Conservation (phyloP, 2,888 invertebrate genomes). For the Euspilapteryx auroguttella region DNA sequence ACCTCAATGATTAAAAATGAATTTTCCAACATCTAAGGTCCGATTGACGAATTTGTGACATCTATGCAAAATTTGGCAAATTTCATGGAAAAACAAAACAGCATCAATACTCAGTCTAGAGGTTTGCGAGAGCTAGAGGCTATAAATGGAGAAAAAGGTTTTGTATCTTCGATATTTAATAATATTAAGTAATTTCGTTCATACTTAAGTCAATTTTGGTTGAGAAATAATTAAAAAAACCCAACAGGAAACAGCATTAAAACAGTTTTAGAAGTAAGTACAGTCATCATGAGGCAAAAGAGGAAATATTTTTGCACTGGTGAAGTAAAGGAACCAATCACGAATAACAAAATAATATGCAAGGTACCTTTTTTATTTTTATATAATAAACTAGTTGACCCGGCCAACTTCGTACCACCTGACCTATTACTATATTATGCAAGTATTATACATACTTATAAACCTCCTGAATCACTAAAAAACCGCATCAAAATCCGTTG, state of each 20-base stretch:
- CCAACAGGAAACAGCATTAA: conserved; percentile 51
- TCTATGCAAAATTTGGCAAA: conserved; percentile 38
- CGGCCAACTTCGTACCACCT: no score
- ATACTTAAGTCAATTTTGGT: no score
- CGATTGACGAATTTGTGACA: conserved; percentile 48
- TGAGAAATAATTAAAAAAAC: no score
- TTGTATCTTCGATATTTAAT: neutral
- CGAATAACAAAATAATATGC: conserved; percentile 49
- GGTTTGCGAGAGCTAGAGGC: conserved; percentile 51
- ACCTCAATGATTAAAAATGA: no score
- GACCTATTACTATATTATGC: no score
- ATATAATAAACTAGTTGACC: no score
- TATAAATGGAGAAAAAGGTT: conserved; percentile 48
- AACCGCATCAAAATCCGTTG: no score
- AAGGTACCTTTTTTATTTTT: conserved; percentile 21
- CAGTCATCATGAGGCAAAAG: conserved; percentile 46
- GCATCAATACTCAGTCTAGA: conserved; percentile 40
- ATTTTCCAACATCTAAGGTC: no score
- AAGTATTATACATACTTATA: no score
- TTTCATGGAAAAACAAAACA: conserved; percentile 48
- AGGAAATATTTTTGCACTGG: conserved; percentile 51
- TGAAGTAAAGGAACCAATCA: conserved; percentile 52
- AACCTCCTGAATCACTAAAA: no score
- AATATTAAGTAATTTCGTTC: neutral
- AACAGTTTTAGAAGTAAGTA: conserved; percentile 45